phyloP scores from a whole-genome alignment of 2,797 vertebrate genomes.

The Microctenopoma lineatum region DNA sequence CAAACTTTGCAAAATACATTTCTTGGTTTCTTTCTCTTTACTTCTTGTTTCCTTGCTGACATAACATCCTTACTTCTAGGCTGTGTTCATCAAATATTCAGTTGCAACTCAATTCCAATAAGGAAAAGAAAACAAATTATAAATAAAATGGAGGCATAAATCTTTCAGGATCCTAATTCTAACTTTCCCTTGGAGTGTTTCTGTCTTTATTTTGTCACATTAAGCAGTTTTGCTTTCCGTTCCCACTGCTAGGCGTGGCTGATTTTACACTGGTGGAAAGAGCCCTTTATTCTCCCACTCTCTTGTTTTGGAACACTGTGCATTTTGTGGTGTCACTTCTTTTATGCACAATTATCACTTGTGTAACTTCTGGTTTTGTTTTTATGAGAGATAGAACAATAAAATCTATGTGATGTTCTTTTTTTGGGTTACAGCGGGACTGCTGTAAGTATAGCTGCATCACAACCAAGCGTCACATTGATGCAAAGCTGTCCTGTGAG shows the following conservation, averaged over 20 bases:
- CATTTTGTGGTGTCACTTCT: slow-evolving; percentile 76
- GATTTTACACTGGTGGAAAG: slow-evolving; percentile 61
- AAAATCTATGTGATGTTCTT: slow-evolving; percentile 65
- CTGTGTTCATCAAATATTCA: slow-evolving; percentile 84
- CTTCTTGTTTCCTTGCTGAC: slow-evolving; percentile 75
- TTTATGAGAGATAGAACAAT: slow-evolving; percentile 74
- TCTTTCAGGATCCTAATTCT: slow-evolving; percentile 83
- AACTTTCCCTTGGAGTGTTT: slow-evolving; percentile 79
- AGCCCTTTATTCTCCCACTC: slow-evolving; percentile 70
- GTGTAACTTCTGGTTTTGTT: slow-evolving; percentile 75
- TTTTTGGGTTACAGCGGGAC: slow-evolving; percentile 54
- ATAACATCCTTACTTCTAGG: slow-evolving; percentile 81
- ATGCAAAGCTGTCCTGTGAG: slow-evolving; percentile 38
- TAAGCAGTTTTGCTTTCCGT: slow-evolving; percentile 80
- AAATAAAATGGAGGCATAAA: slow-evolving; percentile 83
- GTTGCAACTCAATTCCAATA: slow-evolving; percentile 80
- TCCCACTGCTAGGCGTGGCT: slow-evolving; percentile 76
- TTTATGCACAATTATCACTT: slow-evolving; percentile 80
- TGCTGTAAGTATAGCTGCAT: slow-evolving; percentile 36
- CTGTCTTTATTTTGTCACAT: slow-evolving; percentile 81
- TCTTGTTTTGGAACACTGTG: slow-evolving; percentile 73
- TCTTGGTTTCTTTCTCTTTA: slow-evolving; percentile 72
- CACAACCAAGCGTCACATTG: slow-evolving; percentile 46
- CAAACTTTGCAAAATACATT: slow-evolving; percentile 77
- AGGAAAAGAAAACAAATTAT: slow-evolving; percentile 84